These are phyloP conservation scores for Tachina lurida DNA, from an alignment of 2,888 invertebrate species.

Conservation along the genomic window DNA sequence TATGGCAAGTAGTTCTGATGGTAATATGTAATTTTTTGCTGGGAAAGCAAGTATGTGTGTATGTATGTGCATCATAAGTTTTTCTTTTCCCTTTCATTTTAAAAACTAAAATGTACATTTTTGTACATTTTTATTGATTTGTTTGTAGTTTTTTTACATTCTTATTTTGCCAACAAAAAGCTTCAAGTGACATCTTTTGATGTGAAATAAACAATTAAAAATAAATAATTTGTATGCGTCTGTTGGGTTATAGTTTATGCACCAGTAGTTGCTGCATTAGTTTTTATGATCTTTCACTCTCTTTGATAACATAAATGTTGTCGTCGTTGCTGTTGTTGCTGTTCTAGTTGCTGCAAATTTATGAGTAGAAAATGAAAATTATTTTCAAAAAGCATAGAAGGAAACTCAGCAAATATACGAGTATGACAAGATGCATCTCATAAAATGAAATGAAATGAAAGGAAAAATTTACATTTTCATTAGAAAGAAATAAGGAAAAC, in stretches of 20 bases:
- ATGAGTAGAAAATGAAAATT: slow-evolving; percentile 33
- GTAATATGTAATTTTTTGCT: too few relatives aligned
- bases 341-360: slow-evolving; percentile 3
- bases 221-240: slow-evolving; percentile 6
- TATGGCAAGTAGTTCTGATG: too few relatives aligned
- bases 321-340: not conserved
- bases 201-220: slow-evolving; percentile 29
- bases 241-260: slow-evolving; percentile 29
- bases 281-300: slow-evolving; percentile 36
- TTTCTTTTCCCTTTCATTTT: too few relatives aligned
- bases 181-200: slow-evolving; percentile 57
- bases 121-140: not conserved
- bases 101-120: not conserved
- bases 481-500: slow-evolving; percentile 23
- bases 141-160: not conserved
- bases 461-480: slow-evolving; percentile 49
- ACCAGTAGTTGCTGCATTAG: slow-evolving; percentile 25
- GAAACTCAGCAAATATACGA: slow-evolving; percentile 20
- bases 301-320: slow-evolving; percentile 11
- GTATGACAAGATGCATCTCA: not conserved
- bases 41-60: too few relatives aligned
- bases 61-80: too few relatives aligned
- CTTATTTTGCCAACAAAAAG: slow-evolving; percentile 55
- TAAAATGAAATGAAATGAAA: slow-evolving; percentile 28
- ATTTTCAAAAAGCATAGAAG: slow-evolving; percentile 13